These are phyloP conservation scores for Gortyna flavago DNA, from an alignment of 2,888 invertebrate genomes.

Conservation along the genomic window DNA sequence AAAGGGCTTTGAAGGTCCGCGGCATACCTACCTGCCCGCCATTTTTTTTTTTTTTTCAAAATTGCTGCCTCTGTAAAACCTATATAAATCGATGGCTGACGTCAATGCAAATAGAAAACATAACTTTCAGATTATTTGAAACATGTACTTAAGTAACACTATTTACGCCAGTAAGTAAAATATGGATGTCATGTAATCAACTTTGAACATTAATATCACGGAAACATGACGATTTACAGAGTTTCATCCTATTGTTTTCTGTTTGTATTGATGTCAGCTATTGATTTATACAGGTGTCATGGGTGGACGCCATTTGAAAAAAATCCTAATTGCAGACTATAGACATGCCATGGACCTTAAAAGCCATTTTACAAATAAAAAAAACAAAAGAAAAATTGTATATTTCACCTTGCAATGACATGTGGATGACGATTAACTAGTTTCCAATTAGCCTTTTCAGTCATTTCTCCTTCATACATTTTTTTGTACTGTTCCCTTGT, in stretches of 20 bases:
- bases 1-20: constrained; percentile 3
- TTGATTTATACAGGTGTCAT: too few relatives aligned
- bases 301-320: too few relatives aligned
- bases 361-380: constrained; percentile 16
- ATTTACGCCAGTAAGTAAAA: too few relatives aligned
- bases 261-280: too few relatives aligned
- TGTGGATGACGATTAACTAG: constrained; percentile 87
- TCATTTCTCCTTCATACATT: constrained; percentile 86
- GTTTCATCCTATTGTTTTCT: too few relatives aligned
- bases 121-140: neutral
- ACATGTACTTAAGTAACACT: too few relatives aligned
- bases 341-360: neutral
- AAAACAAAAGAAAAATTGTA: constrained; percentile 10
- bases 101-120: neutral
- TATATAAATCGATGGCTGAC: neutral
- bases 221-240: too few relatives aligned
- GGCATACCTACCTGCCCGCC: neutral
- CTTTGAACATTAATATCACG: too few relatives aligned
- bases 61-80: neutral
- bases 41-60: neutral
- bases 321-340: too few relatives aligned
- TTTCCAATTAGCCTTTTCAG: constrained; percentile 85
- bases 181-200: too few relatives aligned
- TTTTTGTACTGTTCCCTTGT: constrained; percentile 86
- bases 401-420: constrained; percentile 90